Percentiles rank a stretch among this genome's conserved stretches.
Conservation (phyloP, 2,888 invertebrate genomes). For the Bimastos eiseni region DNA sequence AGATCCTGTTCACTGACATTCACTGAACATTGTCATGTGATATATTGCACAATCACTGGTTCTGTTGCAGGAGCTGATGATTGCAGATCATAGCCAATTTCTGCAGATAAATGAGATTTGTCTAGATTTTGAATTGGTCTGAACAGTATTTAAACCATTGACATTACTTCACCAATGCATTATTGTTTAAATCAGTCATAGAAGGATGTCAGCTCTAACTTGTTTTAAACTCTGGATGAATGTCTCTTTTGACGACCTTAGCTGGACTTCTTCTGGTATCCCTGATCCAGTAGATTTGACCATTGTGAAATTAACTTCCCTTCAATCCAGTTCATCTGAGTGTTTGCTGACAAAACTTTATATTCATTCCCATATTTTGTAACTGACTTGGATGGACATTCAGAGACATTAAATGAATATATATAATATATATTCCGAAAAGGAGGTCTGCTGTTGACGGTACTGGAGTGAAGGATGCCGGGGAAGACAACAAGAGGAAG, state of each 20-base stretch:
- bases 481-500: too few species aligned
- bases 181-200: not conserved
- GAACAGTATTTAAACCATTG: not conserved
- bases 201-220: not conserved
- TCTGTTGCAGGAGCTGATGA: not conserved
- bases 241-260: not conserved
- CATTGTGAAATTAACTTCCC: not conserved
- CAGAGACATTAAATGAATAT: too few species aligned
- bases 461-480: too few species aligned
- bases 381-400: too few species aligned
- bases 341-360: not conserved
- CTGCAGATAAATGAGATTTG: not conserved
- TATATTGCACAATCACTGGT: slow-evolving; percentile 1
- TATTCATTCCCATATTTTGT: too few species aligned
- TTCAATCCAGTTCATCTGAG: not conserved
- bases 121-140: not conserved
- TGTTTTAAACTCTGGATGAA: not conserved
- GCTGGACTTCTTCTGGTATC: not conserved
- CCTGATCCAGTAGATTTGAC: not conserved
- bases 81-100: not conserved
- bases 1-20: not conserved
- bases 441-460: too few species aligned
- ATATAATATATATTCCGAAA: too few species aligned
- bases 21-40: not conserved
- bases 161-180: not conserved